phyloP scores from a whole-genome alignment of 1,140 invertebrate genomes.

The Pseudomyrmex cubaensis region DNA sequence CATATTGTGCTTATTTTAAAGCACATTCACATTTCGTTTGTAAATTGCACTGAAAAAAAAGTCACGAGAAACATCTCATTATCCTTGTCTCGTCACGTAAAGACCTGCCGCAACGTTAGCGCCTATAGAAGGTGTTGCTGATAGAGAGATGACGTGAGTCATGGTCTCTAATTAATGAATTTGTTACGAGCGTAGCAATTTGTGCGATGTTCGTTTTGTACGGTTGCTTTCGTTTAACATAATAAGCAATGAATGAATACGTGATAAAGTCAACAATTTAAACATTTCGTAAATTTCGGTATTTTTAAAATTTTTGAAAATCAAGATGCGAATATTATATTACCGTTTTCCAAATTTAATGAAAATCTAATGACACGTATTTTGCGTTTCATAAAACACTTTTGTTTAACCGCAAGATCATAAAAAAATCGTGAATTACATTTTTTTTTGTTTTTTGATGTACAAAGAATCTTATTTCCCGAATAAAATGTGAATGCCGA shows the following conservation, averaged over 20 bases:
- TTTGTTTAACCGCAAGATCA: no score
- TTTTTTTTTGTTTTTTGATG: not conserved
- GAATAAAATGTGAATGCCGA: conserved; percentile 21
- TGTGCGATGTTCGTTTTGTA: conserved; percentile 59
- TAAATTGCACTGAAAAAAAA: conserved; percentile 24
- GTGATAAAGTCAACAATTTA: conserved; percentile 26
- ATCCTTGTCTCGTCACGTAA: conserved; percentile 29
- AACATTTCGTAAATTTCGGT: no score
- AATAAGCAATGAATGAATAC: not conserved
- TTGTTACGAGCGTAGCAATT: conserved; percentile 62
- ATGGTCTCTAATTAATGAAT: conserved; percentile 70
- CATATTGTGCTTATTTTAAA: conserved; percentile 2
- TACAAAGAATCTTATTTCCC: not conserved
- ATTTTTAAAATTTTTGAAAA: not conserved
- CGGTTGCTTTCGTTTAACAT: conserved; percentile 58
- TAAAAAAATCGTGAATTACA: not conserved
- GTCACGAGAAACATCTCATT: conserved; percentile 46
- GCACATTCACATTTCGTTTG: conserved; percentile 37
- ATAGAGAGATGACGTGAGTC: conserved; percentile 67
- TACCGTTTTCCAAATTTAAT: not conserved
- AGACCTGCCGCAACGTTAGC: conserved; percentile 48
- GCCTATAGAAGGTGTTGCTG: conserved; percentile 49
- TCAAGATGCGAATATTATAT: no score
- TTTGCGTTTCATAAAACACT: no score
- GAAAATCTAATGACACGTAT: not conserved